Evolutionary conservation across 1,140 invertebrate genomes (phyloP).

Genomic region (Hyles euphorbiae): DNA sequence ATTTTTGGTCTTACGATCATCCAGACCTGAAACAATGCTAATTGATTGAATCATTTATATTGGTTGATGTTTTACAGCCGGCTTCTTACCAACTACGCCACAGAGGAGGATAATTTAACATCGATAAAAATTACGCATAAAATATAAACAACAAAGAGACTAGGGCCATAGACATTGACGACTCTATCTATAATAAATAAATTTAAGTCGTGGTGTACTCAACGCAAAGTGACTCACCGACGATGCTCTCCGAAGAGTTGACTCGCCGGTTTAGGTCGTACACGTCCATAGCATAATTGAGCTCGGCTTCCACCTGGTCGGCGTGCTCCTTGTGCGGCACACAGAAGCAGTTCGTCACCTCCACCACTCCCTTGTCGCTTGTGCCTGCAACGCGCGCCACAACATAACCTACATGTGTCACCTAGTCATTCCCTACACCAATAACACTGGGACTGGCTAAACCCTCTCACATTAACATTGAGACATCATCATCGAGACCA

Average conservation of each 20-base stretch:
- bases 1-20: too few relatives aligned
- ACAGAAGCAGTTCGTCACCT: constrained; percentile 98
- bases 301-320: constrained; percentile 95
- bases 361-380: constrained; percentile 92
- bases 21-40: too few relatives aligned
- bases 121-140: too few relatives aligned
- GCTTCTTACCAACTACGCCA: too few relatives aligned
- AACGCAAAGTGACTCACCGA: constrained; percentile 70
- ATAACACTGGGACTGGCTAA: neutral
- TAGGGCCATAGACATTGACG: too few relatives aligned
- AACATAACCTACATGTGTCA: constrained; percentile 29
- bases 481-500: neutral
- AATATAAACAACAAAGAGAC: too few relatives aligned
- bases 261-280: constrained; percentile 96
- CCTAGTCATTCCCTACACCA: too few relatives aligned
- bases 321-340: constrained; percentile 98
- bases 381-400: constrained; percentile 79
- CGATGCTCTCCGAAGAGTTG: constrained; percentile 92
- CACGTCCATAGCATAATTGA: constrained; percentile 96
- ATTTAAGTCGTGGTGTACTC: too few relatives aligned
- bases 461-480: neutral
- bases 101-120: too few relatives aligned
- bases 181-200: too few relatives aligned
- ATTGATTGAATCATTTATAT: too few relatives aligned
- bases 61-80: too few relatives aligned